phyloP scores from a whole-genome alignment of 2,797 vertebrate genomes.

The Lophius americanus region DNA sequence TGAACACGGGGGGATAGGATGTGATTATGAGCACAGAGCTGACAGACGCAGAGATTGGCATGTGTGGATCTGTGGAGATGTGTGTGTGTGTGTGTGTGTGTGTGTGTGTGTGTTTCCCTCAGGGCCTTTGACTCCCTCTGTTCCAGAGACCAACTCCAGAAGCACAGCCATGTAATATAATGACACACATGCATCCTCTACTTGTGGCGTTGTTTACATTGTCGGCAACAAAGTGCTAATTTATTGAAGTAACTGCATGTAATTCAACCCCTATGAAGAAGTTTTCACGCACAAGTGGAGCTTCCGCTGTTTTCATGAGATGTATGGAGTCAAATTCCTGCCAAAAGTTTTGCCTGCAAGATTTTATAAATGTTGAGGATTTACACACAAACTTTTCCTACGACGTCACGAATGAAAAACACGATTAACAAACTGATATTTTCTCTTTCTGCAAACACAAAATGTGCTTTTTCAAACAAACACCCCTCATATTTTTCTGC shows the following conservation, averaged over 20 bases:
- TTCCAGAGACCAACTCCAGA: constrained; percentile 62
- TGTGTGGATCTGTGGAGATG: constrained; percentile 37
- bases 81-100: constrained; percentile 47
- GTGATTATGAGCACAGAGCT: constrained; percentile 74
- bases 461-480: too few species aligned
- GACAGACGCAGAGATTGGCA: constrained; percentile 64
- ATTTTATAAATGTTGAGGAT: too few species aligned
- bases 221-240: constrained; percentile 56
- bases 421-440: too few species aligned
- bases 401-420: too few species aligned
- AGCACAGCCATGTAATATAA: constrained; percentile 38
- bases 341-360: too few species aligned
- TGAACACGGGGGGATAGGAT: constrained; percentile 68
- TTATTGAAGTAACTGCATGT: constrained; percentile 47
- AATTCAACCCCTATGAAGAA: constrained; percentile 47
- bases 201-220: constrained; percentile 68
- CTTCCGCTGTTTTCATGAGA: not conserved
- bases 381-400: too few species aligned
- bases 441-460: too few species aligned
- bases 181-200: constrained; percentile 47
- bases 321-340: too few species aligned
- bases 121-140: constrained; percentile 58
- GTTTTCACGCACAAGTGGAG: constrained; percentile 24
- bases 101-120: constrained; percentile 34
- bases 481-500: too few species aligned